Percentiles rank a stretch among this genome's conserved stretches.
phyloP scores from a whole-genome alignment of 1,140 invertebrate species.

The Drosophila gunungcola region DNA sequence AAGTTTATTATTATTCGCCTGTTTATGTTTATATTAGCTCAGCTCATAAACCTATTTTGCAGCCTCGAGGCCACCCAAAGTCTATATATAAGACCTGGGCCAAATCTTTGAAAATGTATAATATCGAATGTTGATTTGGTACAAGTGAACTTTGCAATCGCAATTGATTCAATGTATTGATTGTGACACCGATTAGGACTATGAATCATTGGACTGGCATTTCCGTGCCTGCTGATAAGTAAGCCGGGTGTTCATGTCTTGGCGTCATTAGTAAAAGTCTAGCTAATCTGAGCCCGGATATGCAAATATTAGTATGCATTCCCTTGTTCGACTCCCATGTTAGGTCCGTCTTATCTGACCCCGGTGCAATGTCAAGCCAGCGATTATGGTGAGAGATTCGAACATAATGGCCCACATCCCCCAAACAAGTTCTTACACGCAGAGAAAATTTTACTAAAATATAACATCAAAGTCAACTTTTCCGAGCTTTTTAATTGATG shows the following conservation, averaged over 20 bases:
- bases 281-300: conserved; percentile 21
- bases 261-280: conserved; percentile 17
- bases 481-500: too few relatives aligned
- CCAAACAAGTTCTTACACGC: conserved; percentile 24
- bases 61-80: conserved; percentile 3
- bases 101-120: background rate
- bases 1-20: conserved; percentile 23
- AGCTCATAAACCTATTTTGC: conserved; percentile 20
- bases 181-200: background rate
- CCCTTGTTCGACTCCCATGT: conserved; percentile 27
- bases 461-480: too few relatives aligned
- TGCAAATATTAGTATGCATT: conserved; percentile 35
- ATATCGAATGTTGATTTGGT: conserved; percentile 21
- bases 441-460: background rate
- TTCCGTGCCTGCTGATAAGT: background rate
- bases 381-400: conserved; percentile 10
- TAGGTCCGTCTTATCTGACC: conserved; percentile 21
- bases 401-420: conserved; percentile 11
- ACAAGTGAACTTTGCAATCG: conserved; percentile 6
- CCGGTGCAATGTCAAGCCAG: conserved; percentile 29
- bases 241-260: background rate
- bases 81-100: conserved; percentile 12
- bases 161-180: background rate
- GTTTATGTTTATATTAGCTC: conserved; percentile 36
- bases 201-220: background rate